Conservation (phyloP, 1,140 invertebrate species). For the Branchinecta lindahli region DNA sequence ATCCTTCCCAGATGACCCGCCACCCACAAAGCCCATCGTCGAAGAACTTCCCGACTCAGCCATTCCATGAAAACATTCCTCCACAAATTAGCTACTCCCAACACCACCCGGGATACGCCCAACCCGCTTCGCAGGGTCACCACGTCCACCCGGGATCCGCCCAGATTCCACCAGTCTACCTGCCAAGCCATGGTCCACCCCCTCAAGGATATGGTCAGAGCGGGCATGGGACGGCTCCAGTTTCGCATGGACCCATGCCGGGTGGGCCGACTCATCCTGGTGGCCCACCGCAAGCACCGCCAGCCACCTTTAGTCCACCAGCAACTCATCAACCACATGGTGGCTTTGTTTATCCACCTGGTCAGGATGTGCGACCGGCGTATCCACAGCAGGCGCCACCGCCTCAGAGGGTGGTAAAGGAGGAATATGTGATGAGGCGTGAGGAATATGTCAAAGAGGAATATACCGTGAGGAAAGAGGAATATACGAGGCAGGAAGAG, state of each 20-base stretch:
- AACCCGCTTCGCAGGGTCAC: constrained; percentile 10
- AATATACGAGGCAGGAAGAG: constrained; percentile 11
- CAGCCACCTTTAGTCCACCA: background rate
- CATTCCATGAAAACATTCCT: too few species aligned
- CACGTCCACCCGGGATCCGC: background rate
- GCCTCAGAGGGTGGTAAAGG: background rate
- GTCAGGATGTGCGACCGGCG: too few species aligned
- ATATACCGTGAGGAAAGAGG: constrained; percentile 28
- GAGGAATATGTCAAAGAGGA: constrained; percentile 24
- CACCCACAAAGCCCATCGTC: constrained; percentile 10
- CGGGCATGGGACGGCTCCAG: background rate
- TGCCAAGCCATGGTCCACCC: constrained; percentile 19
- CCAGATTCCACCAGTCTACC: background rate
- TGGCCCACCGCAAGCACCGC: background rate
- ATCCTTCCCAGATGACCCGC: constrained; percentile 17
- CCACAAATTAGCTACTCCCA: too few species aligned
- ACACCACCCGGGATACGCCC: background rate
- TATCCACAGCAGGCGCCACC: too few species aligned
- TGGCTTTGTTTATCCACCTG: too few species aligned
- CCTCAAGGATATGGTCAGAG: constrained; percentile 23
- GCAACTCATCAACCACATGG: background rate
- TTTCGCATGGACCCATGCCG: constrained; percentile 19
- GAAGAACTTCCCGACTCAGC: background rate
- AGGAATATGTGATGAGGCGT: constrained; percentile 15
- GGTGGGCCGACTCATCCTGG: too few species aligned